Evolutionary conservation across 2,888 invertebrate genomes (phyloP), one percentile per base, ranked within the genome.

Genomic region (Teleiodes luculella): DNA sequence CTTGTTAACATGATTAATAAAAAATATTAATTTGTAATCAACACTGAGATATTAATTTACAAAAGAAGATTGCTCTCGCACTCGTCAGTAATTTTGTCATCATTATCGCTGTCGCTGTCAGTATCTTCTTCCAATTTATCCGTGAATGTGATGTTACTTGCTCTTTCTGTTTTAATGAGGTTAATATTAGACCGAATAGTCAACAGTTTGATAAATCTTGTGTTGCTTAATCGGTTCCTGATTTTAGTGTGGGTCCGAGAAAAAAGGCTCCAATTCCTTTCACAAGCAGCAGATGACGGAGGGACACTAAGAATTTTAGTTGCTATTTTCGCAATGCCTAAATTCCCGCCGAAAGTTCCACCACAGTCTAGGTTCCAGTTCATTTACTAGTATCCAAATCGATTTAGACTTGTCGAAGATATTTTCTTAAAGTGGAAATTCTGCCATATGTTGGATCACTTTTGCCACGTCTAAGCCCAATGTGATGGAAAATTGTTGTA

Each of bases 291-390:
- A 3, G 36, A 11, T 3, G 36, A 36, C 3, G 36, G 13, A 13
- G 36, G 36, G 3, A 36, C 36, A 5, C 36, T 36, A 13, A 36
- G 36, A 36, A 13, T 36, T 36, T 36, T 36, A 2, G 5, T 36
- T 13, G 36, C 36, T 13, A 36, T 13, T 3, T 2, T 13, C 1
- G 36, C n/a, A 3, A 36, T 13, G 3, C 13, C 36, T 41, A 5
- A 18, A 1, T 41, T 1, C 1, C 18, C 10, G 6, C 52, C 55
- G 33, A 52, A 55, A n/a, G 52, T 47, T 47, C 33, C 16, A 55
- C 55, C 55, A 55, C 14, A 55, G 6, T 41, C 41, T 47, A 1
- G 47, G 55, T 13, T 55, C 55, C 10, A 55, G 31, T 13, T 47
- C 14, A n/a, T 52, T 30, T 1, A 24, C 55, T 33, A 52, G 47